A percentile compares a stretch with the other conserved stretches of the same genome.
These are phyloP conservation scores for Perizoma flavofasciatum DNA, from an alignment of 2,888 invertebrate genomes.

Conservation along the genomic window DNA sequence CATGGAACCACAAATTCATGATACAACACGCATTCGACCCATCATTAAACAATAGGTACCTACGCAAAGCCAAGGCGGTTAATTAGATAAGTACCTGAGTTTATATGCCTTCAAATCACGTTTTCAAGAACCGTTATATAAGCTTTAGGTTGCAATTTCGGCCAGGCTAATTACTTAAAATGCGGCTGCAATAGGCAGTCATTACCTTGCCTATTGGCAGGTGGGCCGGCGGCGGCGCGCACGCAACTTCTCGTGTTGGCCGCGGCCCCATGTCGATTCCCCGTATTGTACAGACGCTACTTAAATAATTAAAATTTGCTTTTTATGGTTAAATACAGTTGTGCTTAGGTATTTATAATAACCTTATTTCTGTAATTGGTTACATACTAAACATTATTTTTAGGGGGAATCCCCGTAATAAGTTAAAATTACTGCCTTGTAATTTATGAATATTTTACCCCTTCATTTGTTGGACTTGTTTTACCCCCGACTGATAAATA, in stretches of 20 bases:
- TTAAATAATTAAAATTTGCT: conserved; percentile 60
- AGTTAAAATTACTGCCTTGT: too few species aligned
- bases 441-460: too few species aligned
- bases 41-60: too few species aligned
- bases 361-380: conserved; percentile 20
- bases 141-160: conserved; percentile 52
- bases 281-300: conserved; percentile 52
- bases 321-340: conserved; percentile 25
- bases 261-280: conserved; percentile 50
- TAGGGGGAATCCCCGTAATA: conserved; percentile 1
- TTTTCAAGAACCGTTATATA: not conserved
- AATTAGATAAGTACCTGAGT: not conserved
- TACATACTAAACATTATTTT: conserved; percentile 6
- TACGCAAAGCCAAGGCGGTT: too few species aligned
- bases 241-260: conserved; percentile 71
- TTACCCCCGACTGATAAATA: not conserved
- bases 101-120: not conserved
- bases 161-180: conserved; percentile 56
- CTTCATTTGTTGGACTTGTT: not conserved
- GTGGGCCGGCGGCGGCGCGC: conserved; percentile 55
- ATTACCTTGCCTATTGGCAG: conserved; percentile 64
- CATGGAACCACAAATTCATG: too few species aligned
- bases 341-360: conserved; percentile 10
- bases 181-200: conserved; percentile 55
- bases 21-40: too few species aligned